phyloP scores from a whole-genome alignment of 2,113 vertebrate species.

The Siphamia tubifer region DNA sequence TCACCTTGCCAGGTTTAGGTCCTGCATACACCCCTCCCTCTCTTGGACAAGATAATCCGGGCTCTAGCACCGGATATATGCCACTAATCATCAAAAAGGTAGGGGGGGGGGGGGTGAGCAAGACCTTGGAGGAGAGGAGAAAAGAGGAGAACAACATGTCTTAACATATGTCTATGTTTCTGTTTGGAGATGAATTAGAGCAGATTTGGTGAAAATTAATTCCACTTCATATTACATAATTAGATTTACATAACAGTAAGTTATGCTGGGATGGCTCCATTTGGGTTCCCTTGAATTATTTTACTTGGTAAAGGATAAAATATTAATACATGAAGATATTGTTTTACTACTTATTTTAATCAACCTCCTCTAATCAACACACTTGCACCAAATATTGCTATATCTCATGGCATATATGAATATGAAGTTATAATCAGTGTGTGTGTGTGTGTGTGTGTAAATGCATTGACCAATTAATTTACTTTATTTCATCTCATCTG shows the following conservation, averaged over 20 bases:
- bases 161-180: not conserved
- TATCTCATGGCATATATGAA: no score
- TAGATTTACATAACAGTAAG: slow-evolving; percentile 5
- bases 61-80: slow-evolving; percentile 75
- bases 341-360: no score
- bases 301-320: no score
- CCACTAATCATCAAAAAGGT: slow-evolving; percentile 78
- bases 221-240: slow-evolving; percentile 14
- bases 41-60: slow-evolving; percentile 80
- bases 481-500: no score
- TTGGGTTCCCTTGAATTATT: no score
- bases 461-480: no score
- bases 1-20: slow-evolving; percentile 77
- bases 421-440: no score
- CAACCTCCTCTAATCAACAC: no score
- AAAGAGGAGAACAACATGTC: slow-evolving; percentile 9
- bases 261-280: not conserved
- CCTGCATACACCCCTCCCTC: slow-evolving; percentile 64
- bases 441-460: no score
- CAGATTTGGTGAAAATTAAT: slow-evolving; percentile 8
- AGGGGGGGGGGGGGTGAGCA: slow-evolving; percentile 4
- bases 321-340: no score
- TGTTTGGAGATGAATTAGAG: slow-evolving; percentile 22
- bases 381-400: no score
- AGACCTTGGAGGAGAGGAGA: slow-evolving; percentile 23